These are phyloP conservation scores for Columba guinea DNA, from an alignment of 2,797 vertebrate species.

Conservation along the genomic window DNA sequence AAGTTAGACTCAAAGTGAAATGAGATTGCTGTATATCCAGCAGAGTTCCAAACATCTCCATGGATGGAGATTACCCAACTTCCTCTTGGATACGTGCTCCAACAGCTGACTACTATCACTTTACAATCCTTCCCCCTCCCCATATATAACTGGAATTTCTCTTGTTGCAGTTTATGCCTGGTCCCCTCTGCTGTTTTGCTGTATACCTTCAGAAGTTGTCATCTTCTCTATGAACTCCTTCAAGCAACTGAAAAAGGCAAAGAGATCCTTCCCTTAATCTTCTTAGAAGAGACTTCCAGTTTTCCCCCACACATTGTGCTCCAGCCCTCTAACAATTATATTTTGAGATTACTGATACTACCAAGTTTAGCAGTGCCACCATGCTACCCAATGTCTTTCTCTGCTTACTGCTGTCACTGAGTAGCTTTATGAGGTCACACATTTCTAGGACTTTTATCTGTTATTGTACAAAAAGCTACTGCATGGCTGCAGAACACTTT, in stretches of 20 bases:
- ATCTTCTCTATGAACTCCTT: background rate
- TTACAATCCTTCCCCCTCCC: rapidly evolving
- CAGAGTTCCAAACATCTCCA: background rate
- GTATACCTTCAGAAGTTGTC: background rate
- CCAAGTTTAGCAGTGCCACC: background rate
- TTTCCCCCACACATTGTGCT: background rate
- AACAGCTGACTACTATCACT: background rate
- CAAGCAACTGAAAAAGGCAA: background rate
- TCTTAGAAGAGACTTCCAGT: background rate
- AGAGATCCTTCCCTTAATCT: rapidly evolving
- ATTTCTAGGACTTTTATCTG: background rate
- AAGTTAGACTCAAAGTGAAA: background rate
- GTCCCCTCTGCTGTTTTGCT: background rate
- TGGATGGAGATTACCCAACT: background rate
- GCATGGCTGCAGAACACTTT: background rate
- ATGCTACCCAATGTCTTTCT: background rate
- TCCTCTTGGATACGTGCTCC: background rate
- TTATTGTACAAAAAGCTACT: background rate
- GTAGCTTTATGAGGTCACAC: background rate
- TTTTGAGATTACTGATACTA: background rate
- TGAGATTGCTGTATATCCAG: background rate
- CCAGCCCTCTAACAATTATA: background rate
- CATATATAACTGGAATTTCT: background rate
- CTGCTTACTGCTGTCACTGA: background rate
- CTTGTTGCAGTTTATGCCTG: background rate